A percentile compares a stretch with the other conserved stretches of the same genome.
Conservation (phyloP, 2,113 vertebrate genomes). For the Ammospiza caudacuta region DNA sequence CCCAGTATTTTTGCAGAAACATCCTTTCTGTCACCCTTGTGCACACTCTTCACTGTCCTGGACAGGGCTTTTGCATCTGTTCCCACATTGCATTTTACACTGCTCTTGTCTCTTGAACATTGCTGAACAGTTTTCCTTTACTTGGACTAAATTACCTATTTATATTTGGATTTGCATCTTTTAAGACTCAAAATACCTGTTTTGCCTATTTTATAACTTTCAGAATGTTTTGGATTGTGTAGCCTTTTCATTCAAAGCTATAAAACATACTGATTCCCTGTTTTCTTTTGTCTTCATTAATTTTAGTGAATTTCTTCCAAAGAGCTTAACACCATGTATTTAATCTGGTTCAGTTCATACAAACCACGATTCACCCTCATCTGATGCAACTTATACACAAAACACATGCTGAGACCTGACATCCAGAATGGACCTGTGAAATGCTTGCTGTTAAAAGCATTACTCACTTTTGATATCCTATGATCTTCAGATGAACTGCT, state of each 20-base stretch:
- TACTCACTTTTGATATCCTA: background rate
- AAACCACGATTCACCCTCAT: background rate
- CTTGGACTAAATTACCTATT: background rate
- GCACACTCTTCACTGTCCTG: background rate
- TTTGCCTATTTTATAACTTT: background rate
- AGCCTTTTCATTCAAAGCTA: background rate
- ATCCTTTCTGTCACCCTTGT: background rate
- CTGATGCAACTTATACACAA: accelerated
- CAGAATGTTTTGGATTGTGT: background rate
- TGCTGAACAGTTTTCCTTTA: background rate
- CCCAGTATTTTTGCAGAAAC: background rate
- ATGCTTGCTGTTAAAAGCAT: background rate
- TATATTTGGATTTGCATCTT: background rate
- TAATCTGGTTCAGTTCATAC: background rate
- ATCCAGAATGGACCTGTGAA: background rate
- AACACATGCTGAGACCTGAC: background rate
- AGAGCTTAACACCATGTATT: background rate
- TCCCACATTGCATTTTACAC: background rate
- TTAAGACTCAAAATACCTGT: background rate
- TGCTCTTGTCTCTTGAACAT: background rate
- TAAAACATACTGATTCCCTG: background rate
- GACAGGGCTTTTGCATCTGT: background rate
- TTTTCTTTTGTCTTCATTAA: background rate
- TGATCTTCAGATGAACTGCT: background rate
- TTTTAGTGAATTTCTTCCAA: background rate